phyloP scores from a whole-genome alignment of 2,888 invertebrate species.

The Sarcophaga caerulescens region DNA sequence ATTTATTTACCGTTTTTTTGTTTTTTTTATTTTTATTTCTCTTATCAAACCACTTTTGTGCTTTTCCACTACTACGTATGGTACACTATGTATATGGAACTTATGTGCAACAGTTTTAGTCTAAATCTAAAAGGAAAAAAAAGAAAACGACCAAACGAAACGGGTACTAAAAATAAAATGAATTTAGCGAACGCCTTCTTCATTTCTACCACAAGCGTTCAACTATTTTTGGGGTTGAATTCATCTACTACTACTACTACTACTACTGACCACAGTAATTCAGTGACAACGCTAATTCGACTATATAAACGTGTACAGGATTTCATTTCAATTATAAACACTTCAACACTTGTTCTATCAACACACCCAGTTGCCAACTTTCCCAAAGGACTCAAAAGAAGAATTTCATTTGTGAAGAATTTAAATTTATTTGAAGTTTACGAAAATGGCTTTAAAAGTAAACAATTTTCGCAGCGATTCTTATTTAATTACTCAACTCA shows the following conservation, averaged over 20 bases:
- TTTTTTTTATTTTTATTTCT: too few relatives aligned
- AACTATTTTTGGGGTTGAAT: conserved; percentile 40
- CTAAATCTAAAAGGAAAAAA: conserved; percentile 16
- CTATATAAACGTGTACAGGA: conserved; percentile 63
- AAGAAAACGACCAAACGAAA: not conserved
- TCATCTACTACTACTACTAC: conserved; percentile 48
- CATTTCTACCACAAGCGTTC: conserved; percentile 45
- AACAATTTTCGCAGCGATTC: not conserved
- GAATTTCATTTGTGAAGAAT: conserved; percentile 24
- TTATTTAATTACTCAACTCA: not conserved
- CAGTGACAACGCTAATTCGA: conserved; percentile 10
- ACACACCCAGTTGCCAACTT: conserved; percentile 40
- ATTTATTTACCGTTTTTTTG: not conserved
- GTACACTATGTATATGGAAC: conserved; percentile 18
- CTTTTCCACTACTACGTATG: too few relatives aligned
- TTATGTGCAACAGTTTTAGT: conserved; percentile 17
- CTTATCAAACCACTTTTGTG: not conserved
- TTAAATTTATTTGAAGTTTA: not conserved
- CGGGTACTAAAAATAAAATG: not conserved
- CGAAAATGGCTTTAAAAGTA: conserved; percentile 59
- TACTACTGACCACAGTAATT: conserved; percentile 9
- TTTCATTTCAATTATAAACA: conserved; percentile 60
- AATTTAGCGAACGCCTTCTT: conserved; percentile 60
- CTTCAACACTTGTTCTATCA: conserved; percentile 62
- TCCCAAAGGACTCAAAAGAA: conserved; percentile 39